A percentile compares a stretch with the other conserved stretches of the same genome.
These are phyloP conservation scores for Geotrupes spiniger DNA, from an alignment of 2,888 invertebrate genomes.

Conservation along the genomic window DNA sequence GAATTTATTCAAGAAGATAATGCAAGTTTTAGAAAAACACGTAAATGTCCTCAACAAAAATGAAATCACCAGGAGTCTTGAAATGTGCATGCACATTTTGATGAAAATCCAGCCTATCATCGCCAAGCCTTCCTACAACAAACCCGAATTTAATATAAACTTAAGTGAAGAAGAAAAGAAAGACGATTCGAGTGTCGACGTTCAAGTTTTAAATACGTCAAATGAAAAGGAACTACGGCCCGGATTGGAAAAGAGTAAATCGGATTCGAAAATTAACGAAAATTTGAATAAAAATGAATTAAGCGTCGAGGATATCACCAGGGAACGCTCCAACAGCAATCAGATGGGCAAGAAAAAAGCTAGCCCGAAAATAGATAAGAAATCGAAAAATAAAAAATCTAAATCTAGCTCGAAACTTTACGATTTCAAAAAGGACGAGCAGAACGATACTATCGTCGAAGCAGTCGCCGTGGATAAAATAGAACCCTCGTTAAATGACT, in stretches of 20 bases:
- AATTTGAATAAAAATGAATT: slow-evolving; percentile 49
- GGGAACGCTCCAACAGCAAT: slow-evolving; percentile 49
- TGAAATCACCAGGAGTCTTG: slow-evolving; percentile 65
- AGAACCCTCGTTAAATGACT: background rate
- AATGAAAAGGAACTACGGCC: slow-evolving; percentile 2
- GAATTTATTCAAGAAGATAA: slow-evolving; percentile 68
- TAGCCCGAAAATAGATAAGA: slow-evolving; percentile 55
- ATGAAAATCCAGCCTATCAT: slow-evolving; percentile 70
- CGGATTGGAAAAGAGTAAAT: slow-evolving; percentile 62
- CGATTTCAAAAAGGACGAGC: slow-evolving; percentile 54
- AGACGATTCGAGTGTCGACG: background rate
- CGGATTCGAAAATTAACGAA: slow-evolving; percentile 62
- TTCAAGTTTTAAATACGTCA: background rate
- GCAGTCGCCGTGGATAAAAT: slow-evolving; percentile 14
- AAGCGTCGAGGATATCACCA: slow-evolving; percentile 39
- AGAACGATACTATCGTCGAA: slow-evolving; percentile 32
- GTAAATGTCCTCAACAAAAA: slow-evolving; percentile 56
- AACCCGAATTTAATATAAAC: slow-evolving; percentile 28
- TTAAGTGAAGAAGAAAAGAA: slow-evolving; percentile 16
- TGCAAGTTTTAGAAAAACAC: slow-evolving; percentile 58
- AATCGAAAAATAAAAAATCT: slow-evolving; percentile 59
- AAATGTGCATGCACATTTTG: slow-evolving; percentile 70
- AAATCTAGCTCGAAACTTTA: slow-evolving; percentile 58
- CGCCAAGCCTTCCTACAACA: slow-evolving; percentile 35
- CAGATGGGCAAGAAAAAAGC: slow-evolving; percentile 48